Evolutionary conservation across 2,113 vertebrate species (phyloP).

Genomic region (Xenopus laevis): DNA sequence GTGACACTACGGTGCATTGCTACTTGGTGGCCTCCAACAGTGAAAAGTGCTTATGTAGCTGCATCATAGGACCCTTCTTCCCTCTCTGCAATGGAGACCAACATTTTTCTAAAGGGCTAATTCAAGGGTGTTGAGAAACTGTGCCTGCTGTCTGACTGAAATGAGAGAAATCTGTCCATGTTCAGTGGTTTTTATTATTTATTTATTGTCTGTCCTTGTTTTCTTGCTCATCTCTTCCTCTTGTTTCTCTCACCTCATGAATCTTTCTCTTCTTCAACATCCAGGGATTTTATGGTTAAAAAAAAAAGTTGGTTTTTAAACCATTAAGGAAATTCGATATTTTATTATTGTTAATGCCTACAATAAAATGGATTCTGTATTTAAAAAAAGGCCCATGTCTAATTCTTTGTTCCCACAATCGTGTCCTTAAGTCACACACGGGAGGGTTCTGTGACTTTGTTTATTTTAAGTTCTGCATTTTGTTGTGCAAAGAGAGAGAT

Average conservation of each 20-base stretch:
- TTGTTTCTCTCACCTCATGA: constrained; percentile 15
- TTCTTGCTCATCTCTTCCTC: constrained; percentile 24
- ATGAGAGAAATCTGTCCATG: constrained; percentile 21
- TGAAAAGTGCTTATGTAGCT: background rate
- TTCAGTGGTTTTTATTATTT: constrained; percentile 42
- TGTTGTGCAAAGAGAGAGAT: no score
- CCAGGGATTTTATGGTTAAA: constrained; percentile 41
- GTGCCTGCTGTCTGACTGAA: constrained; percentile 31
- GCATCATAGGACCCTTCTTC: background rate
- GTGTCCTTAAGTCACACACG: background rate
- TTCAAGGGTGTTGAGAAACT: constrained; percentile 33
- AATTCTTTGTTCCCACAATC: background rate
- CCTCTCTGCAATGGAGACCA: constrained; percentile 3
- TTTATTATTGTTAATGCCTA: constrained; percentile 42
- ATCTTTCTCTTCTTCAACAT: constrained; percentile 30
- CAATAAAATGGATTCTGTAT: constrained; percentile 43
- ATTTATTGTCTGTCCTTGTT: constrained; percentile 43
- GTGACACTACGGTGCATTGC: background rate
- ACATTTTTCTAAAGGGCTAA: constrained; percentile 60
- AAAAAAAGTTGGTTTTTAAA: constrained; percentile 20
- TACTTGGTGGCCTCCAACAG: background rate
- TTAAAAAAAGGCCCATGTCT: constrained; percentile 15
- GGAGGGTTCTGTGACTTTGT: background rate
- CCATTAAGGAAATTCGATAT: constrained; percentile 40
- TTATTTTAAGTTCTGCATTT: no score